Conservation (phyloP, 2,888 invertebrate species). For the Megaustenia siamemsis region DNA sequence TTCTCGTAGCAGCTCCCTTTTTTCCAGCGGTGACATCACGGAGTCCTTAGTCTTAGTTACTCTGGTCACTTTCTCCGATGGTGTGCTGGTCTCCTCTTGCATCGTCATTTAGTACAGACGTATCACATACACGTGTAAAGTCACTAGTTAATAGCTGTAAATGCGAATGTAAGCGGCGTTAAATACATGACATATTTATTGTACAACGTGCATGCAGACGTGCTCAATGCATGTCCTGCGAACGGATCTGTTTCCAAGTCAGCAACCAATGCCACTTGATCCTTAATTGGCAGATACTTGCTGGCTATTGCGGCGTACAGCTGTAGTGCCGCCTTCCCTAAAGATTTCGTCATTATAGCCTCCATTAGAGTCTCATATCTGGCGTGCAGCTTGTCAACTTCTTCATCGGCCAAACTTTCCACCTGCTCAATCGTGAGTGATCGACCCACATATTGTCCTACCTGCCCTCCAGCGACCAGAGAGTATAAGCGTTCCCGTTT, state of each 20-base stretch:
- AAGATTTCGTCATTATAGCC: neutral
- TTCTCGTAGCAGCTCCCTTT: too few species aligned
- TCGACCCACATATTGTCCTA: neutral
- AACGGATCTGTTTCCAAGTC: slow-evolving; percentile 28
- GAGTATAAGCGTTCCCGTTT: neutral
- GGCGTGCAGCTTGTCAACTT: too few species aligned
- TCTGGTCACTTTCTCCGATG: neutral
- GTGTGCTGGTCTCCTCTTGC: neutral
- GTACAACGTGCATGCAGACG: neutral
- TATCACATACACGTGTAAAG: too few species aligned
- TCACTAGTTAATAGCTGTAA: neutral
- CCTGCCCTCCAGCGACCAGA: neutral
- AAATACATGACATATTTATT: neutral
- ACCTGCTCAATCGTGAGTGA: neutral
- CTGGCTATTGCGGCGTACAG: too few species aligned
- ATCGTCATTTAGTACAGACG: too few species aligned
- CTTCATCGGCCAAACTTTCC: slow-evolving; percentile 5
- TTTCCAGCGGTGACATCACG: neutral
- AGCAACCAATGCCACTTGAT: neutral
- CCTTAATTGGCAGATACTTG: too few species aligned
- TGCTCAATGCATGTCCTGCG: neutral
- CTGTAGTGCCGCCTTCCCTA: neutral
- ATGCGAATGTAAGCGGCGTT: neutral
- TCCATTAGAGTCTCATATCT: too few species aligned
- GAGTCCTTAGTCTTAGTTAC: neutral